A percentile compares a stretch with the other conserved stretches of the same genome.
These are phyloP conservation scores for Macrotrachela quadricornifera DNA, from an alignment of 1,140 invertebrate genomes.

Conservation along the genomic window DNA sequence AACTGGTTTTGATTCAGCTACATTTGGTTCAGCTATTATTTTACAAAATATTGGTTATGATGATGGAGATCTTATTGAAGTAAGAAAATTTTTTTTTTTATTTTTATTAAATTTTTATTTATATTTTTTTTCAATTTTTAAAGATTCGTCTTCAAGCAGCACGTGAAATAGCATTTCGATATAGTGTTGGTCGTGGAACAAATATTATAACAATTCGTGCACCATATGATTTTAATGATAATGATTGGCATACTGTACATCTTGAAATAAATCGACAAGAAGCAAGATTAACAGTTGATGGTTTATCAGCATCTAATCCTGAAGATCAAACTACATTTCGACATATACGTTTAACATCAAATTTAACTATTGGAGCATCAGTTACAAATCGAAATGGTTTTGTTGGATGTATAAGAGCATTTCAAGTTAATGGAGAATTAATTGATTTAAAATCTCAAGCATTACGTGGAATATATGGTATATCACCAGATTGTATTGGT, in stretches of 20 bases:
- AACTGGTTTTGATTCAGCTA: constrained; percentile 57
- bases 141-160: neutral
- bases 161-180: constrained; percentile 1
- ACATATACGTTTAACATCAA: constrained; percentile 5
- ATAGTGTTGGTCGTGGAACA: neutral
- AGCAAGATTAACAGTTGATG: constrained; percentile 3
- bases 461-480: constrained; percentile 32
- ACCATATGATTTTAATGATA: constrained; percentile 6
- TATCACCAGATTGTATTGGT: constrained; percentile 62
- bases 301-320: neutral
- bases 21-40: constrained; percentile 39
- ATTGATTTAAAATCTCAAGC: constrained; percentile 46
- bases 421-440: constrained; percentile 65
- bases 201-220: constrained; percentile 3
- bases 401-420: constrained; percentile 71
- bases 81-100: neutral
- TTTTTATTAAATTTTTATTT: no score
- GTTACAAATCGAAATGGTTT: constrained; percentile 70
- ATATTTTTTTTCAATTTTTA: no score
- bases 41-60: constrained; percentile 60
- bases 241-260: constrained; percentile 9
- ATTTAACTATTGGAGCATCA: constrained; percentile 34
- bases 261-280: constrained; percentile 6
- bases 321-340: constrained; percentile 3
- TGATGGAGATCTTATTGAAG: constrained; percentile 10